These are phyloP conservation scores for Drosophila nannoptera DNA, from an alignment of 1,140 invertebrate species.

Conservation along the genomic window DNA sequence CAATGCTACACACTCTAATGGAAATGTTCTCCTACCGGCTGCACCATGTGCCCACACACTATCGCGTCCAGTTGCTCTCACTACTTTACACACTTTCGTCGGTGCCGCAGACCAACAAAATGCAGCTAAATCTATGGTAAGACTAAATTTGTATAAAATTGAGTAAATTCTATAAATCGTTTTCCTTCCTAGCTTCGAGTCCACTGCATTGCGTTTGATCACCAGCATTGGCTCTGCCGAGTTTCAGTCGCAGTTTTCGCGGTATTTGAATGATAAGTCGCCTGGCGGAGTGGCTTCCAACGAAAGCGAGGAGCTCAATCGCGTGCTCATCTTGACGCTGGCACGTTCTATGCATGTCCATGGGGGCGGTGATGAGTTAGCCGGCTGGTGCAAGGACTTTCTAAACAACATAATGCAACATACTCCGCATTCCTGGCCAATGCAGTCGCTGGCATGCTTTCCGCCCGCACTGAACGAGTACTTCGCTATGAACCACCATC, in stretches of 20 bases:
- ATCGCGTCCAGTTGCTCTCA: slow-evolving; percentile 93
- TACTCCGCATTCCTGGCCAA: slow-evolving; percentile 96
- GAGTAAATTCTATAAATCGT: background rate
- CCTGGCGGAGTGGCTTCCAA: slow-evolving; percentile 87
- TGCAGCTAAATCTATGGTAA: slow-evolving; percentile 92
- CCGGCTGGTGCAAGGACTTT: slow-evolving; percentile 94
- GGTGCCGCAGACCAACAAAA: slow-evolving; percentile 95
- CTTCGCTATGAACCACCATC: slow-evolving; percentile 86
- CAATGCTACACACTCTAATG: slow-evolving; percentile 94
- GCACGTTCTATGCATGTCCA: slow-evolving; percentile 96
- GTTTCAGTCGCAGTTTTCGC: slow-evolving; percentile 92
- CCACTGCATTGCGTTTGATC: slow-evolving; percentile 93
- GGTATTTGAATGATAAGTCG: slow-evolving; percentile 91
- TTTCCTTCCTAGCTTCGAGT: slow-evolving; percentile 85
- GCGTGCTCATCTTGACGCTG: slow-evolving; percentile 94
- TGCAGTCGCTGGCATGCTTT: slow-evolving; percentile 94
- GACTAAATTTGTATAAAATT: slow-evolving; percentile 71
- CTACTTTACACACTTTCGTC: slow-evolving; percentile 93
- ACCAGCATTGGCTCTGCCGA: slow-evolving; percentile 94
- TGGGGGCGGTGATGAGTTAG: slow-evolving; percentile 83
- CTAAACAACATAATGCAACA: slow-evolving; percentile 94
- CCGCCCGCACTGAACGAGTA: slow-evolving; percentile 93
- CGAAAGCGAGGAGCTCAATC: slow-evolving; percentile 96
- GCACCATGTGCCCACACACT: slow-evolving; percentile 97
- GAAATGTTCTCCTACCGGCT: slow-evolving; percentile 98